These are phyloP conservation scores for Homarus gammarus DNA, from an alignment of 2,888 invertebrate species.

Conservation along the genomic window DNA sequence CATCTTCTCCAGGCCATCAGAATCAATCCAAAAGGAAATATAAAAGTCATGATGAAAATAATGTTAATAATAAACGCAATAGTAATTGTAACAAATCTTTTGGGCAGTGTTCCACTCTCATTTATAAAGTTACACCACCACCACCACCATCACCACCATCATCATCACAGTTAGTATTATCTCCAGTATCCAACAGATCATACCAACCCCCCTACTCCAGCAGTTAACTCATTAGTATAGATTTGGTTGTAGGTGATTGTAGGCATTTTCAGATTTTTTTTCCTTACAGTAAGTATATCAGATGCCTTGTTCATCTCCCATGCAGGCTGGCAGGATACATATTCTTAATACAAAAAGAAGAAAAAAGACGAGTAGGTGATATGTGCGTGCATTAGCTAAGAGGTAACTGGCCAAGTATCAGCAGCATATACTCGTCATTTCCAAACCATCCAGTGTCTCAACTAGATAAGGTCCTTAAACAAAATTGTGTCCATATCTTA, in stretches of 20 bases:
- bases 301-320: neutral
- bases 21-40: slow-evolving; percentile 12
- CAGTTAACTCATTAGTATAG: neutral
- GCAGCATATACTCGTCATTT: too few relatives aligned
- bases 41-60: slow-evolving; percentile 26
- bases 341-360: neutral
- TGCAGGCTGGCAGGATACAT: neutral
- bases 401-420: neutral
- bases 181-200: neutral
- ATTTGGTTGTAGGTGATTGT: neutral
- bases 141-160: neutral
- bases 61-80: slow-evolving; percentile 2
- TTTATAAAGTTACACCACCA: neutral
- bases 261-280: neutral
- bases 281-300: neutral
- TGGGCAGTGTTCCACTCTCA: neutral
- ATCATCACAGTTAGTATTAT: neutral
- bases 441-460: too few relatives aligned
- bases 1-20: neutral
- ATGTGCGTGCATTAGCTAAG: neutral
- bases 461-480: too few relatives aligned
- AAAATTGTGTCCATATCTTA: too few relatives aligned
- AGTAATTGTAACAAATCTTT: slow-evolving; percentile 12
- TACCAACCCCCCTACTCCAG: neutral
- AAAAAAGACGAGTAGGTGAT: neutral